Percentiles rank a stretch among this genome's conserved stretches.
Evolutionary conservation across 1,140 invertebrate genomes (phyloP).

Genomic region (Ooceraea biroi): DNA sequence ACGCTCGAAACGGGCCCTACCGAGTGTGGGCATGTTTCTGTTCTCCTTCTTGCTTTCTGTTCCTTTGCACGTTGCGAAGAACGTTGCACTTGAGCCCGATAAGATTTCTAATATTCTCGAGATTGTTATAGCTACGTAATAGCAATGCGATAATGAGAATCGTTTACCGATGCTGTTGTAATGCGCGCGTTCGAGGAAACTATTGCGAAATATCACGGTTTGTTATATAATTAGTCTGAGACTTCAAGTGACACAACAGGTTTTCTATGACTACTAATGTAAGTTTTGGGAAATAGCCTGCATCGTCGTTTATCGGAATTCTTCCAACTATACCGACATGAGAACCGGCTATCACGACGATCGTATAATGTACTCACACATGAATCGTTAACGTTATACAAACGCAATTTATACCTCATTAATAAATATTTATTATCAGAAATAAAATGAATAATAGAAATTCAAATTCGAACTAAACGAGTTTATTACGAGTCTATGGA

Average conservation of each 20-base stretch:
- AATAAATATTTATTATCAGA: too few species aligned
- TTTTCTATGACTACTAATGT: constrained; percentile 22
- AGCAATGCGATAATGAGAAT: neutral
- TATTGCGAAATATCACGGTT: neutral
- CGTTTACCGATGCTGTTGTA: neutral
- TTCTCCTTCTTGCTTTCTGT: too few species aligned
- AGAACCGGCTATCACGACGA: constrained; percentile 11
- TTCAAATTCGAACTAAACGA: too few species aligned
- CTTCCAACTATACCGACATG: constrained; percentile 21
- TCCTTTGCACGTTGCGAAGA: neutral
- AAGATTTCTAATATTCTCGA: constrained; percentile 1
- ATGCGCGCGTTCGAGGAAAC: neutral
- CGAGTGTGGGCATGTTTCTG: too few species aligned
- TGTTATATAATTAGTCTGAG: constrained; percentile 35
- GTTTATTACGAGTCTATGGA: too few species aligned
- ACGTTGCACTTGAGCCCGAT: too few species aligned
- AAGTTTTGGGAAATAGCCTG: constrained; percentile 23
- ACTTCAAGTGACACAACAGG: constrained; percentile 23
- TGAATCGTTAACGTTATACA: too few species aligned
- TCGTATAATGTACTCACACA: too few species aligned
- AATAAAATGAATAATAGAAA: too few species aligned
- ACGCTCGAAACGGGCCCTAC: too few species aligned
- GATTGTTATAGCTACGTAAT: neutral
- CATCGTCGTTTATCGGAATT: constrained; percentile 27
- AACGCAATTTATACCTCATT: too few species aligned